Evolutionary conservation across 2,113 vertebrate genomes (phyloP).

Genomic region (Eolophus roseicapilla): DNA sequence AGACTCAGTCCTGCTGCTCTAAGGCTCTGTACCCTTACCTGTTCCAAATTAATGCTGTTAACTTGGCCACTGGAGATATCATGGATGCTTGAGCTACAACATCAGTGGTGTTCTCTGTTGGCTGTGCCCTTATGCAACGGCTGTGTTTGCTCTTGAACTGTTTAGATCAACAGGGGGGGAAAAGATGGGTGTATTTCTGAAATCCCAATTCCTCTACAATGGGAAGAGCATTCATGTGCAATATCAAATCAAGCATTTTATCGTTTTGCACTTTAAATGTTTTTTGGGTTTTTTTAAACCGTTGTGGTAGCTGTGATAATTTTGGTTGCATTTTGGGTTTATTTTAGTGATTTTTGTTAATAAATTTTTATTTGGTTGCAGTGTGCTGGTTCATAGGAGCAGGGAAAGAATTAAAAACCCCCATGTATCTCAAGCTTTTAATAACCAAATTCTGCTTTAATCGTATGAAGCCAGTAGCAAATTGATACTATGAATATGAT

Average conservation of each 20-base stretch:
- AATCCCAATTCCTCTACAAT: neutral
- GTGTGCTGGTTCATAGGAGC: neutral
- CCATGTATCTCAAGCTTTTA: neutral
- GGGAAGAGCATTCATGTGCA: neutral
- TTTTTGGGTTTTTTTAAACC: neutral
- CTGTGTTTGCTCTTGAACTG: neutral
- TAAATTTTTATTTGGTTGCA: neutral
- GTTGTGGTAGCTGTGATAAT: fast-evolving
- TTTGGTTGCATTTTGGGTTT: neutral
- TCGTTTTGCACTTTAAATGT: neutral
- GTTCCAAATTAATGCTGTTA: neutral
- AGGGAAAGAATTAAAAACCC: neutral
- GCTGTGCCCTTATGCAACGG: neutral
- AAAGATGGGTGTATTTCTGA: neutral
- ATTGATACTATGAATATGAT: neutral
- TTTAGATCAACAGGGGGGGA: fast-evolving
- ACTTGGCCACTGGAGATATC: neutral
- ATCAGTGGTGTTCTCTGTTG: neutral
- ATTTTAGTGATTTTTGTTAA: neutral
- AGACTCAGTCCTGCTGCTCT: neutral
- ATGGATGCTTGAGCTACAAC: neutral
- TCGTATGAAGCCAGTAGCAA: neutral
- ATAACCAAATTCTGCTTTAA: neutral
- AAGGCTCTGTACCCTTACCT: neutral
- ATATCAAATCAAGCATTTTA: neutral